Percentiles rank a stretch among this genome's conserved stretches.
phyloP scores from a whole-genome alignment of 2,888 invertebrate species.

The Hydriomena furcata region DNA sequence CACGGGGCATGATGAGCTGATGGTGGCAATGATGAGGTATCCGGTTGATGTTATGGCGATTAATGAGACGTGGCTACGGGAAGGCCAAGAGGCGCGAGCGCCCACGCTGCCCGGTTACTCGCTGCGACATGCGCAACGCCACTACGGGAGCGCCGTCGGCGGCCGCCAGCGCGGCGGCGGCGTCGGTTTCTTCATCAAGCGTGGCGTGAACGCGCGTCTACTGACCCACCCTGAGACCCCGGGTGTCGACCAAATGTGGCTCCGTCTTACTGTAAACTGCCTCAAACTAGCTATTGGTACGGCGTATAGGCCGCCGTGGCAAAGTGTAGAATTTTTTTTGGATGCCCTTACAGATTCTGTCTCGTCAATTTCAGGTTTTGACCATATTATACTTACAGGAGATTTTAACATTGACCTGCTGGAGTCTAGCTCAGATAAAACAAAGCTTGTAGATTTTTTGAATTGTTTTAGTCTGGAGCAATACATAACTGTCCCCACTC shows the following conservation, averaged over 20 bases:
- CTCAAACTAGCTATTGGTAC: constrained; percentile 1
- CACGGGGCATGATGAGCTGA: constrained; percentile 34
- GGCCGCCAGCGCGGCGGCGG: constrained; percentile 10
- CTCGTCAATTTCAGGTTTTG: neutral
- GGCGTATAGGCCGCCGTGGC: neutral
- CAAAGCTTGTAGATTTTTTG: neutral
- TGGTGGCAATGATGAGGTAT: constrained; percentile 17
- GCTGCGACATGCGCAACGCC: constrained; percentile 8
- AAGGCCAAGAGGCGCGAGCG: constrained; percentile 15
- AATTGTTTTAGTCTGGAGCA: constrained; percentile 3
- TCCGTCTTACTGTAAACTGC: neutral
- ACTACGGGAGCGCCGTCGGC: neutral
- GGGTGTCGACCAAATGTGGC: neutral
- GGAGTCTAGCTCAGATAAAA: neutral
- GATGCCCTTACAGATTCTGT: constrained; percentile 1
- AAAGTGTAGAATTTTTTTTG: constrained; percentile 1
- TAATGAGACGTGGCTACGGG: constrained; percentile 28
- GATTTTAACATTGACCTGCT: neutral
- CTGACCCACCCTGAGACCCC: neutral
- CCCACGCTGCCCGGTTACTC: constrained; percentile 20
- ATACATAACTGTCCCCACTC: constrained; percentile 2
- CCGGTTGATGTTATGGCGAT: constrained; percentile 28
- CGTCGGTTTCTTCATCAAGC: constrained; percentile 9
- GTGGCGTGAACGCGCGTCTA: neutral
- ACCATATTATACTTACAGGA: neutral